A percentile compares a stretch with the other conserved stretches of the same genome.
Conservation (phyloP, 2,888 invertebrate species). For the Melinaea marsaeus region DNA sequence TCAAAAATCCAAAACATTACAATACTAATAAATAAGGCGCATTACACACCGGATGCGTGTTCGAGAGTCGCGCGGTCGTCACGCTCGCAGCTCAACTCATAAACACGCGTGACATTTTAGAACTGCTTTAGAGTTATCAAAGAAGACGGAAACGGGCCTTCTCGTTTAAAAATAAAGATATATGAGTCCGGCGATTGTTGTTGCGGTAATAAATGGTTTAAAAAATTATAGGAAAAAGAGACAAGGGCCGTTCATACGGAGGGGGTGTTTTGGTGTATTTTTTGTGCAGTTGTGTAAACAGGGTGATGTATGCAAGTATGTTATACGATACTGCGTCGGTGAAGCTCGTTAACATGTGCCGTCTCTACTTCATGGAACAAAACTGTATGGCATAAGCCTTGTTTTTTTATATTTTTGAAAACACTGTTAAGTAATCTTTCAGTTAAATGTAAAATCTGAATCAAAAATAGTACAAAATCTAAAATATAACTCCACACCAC, state of each 20-base stretch:
- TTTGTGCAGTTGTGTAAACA: not conserved
- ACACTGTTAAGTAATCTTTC: too few relatives aligned
- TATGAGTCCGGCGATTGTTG: slow-evolving; percentile 24
- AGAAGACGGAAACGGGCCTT: slow-evolving; percentile 31
- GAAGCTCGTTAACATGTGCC: too few relatives aligned
- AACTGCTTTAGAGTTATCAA: slow-evolving; percentile 28
- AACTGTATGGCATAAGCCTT: too few relatives aligned
- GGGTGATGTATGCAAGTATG: too few relatives aligned
- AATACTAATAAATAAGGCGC: slow-evolving; percentile 51
- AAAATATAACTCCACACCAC: too few relatives aligned
- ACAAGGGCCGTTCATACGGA: not conserved
- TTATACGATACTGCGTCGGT: too few relatives aligned
- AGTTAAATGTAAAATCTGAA: too few relatives aligned
- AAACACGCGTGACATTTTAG: slow-evolving; percentile 29
- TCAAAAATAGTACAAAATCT: too few relatives aligned
- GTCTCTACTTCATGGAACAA: too few relatives aligned
- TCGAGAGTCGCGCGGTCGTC: slow-evolving; percentile 44
- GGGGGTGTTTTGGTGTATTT: not conserved
- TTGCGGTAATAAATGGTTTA: slow-evolving; percentile 23
- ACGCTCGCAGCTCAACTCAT: slow-evolving; percentile 34
- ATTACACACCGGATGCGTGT: slow-evolving; percentile 48
- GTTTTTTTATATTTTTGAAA: too few relatives aligned
- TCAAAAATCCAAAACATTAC: slow-evolving; percentile 34
- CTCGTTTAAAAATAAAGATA: slow-evolving; percentile 32
- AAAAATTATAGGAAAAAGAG: not conserved